Evolutionary conservation across 2,888 invertebrate species (phyloP).

Genomic region (Phyllotreta striolata): DNA sequence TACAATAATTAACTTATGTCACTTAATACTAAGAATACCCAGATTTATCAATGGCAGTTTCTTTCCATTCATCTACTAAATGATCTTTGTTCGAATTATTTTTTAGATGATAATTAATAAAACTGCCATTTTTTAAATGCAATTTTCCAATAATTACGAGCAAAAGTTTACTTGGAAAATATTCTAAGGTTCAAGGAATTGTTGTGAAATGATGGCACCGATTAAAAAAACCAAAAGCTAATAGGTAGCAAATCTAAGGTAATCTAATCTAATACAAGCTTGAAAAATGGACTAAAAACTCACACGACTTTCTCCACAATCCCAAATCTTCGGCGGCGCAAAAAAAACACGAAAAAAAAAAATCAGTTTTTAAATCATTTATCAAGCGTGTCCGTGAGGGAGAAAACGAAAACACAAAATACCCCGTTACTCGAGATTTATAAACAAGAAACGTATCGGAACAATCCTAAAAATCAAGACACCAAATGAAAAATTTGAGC

Average conservation of each 20-base stretch:
- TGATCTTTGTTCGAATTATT: not conserved
- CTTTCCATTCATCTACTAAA: not conserved
- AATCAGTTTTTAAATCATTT: conserved; percentile 47
- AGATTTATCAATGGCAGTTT: conserved; percentile 23
- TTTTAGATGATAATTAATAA: not conserved
- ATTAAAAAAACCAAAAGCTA: conserved; percentile 5
- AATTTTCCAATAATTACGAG: too few species aligned
- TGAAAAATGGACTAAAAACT: conserved; percentile 50
- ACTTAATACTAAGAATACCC: conserved; percentile 40
- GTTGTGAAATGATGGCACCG: conserved; percentile 22
- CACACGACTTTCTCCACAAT: conserved; percentile 58
- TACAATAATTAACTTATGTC: conserved; percentile 42
- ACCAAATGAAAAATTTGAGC: conserved; percentile 36
- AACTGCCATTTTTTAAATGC: too few species aligned
- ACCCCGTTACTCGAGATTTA: conserved; percentile 37
- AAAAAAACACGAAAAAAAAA: conserved; percentile 34
- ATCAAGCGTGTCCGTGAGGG: conserved; percentile 44
- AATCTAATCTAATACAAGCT: conserved; percentile 27
- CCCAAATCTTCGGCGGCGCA: conserved; percentile 53
- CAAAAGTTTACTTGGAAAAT: too few species aligned
- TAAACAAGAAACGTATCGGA: conserved; percentile 4
- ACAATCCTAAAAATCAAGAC: conserved; percentile 29
- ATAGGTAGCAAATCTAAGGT: not conserved
- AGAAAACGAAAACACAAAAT: conserved; percentile 46
- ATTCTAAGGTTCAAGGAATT: not conserved